Conservation (phyloP, 2,888 invertebrate genomes). For the Erebia ligea region DNA sequence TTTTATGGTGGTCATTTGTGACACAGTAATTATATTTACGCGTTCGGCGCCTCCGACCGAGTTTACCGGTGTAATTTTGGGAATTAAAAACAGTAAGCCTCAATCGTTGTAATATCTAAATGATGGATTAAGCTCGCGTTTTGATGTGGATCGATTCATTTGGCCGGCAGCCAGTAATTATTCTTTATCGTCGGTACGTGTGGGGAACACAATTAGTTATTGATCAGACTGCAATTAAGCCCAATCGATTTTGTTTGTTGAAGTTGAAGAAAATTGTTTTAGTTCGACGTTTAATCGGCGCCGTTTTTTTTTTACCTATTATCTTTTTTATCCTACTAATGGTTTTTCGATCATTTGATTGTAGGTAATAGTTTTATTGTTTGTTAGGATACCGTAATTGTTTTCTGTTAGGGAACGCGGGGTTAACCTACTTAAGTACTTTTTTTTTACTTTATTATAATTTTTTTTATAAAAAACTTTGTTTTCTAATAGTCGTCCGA, state of each 20-base stretch:
- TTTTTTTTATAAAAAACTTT: too few species aligned
- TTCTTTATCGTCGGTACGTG: constrained; percentile 79
- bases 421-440: background rate
- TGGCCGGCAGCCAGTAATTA: constrained; percentile 82
- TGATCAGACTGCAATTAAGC: constrained; percentile 81
- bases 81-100: constrained; percentile 82
- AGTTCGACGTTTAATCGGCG: constrained; percentile 75
- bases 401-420: constrained; percentile 5
- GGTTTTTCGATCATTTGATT: constrained; percentile 70
- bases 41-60: constrained; percentile 68
- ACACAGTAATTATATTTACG: constrained; percentile 77
- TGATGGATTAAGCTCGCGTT: constrained; percentile 82
- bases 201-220: constrained; percentile 82
- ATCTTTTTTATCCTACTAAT: constrained; percentile 67
- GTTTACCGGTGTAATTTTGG: constrained; percentile 75
- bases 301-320: constrained; percentile 52
- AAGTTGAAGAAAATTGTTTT: constrained; percentile 83
- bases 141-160: constrained; percentile 82
- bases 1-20: constrained; percentile 75
- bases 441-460: too few species aligned
- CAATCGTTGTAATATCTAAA: constrained; percentile 81
- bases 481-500: too few species aligned
- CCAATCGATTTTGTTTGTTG: constrained; percentile 82
- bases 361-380: constrained; percentile 48
- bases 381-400: constrained; percentile 64